Evolutionary conservation across 35 echinoderm and acorn worm species (phyloP), one percentile per base, ranked within the genome.

Genomic region (Anneissia japonica): DNA sequence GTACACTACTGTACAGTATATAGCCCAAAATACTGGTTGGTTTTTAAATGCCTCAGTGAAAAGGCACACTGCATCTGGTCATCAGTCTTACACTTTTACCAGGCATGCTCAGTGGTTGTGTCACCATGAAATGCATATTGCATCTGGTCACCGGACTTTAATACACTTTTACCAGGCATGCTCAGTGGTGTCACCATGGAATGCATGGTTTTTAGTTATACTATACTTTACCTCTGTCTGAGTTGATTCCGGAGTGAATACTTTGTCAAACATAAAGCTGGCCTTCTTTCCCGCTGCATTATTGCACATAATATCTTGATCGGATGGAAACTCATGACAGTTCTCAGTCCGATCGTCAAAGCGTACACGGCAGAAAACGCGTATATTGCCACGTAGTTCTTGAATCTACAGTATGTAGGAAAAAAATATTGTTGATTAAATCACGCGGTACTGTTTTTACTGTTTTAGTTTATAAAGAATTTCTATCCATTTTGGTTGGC

Each of bases 321-420:
- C 94, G 12, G 87, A 89, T 0, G 94, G 94, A 38, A 97, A 97
- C 32, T 84, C 29, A 33, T 90, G 84, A 46, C 73, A 89, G 56
- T 91, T 93, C 7, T 90, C 84, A 0, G 77, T 77, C 3, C 94
- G 84, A 23, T 84, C 86, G 74, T 97, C 94, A 36, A 85, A 92
- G 31, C 94, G 91, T 32, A 89, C 87, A 31, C 94, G 79, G 40
- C 90, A 92, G 81, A 97, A 97, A 16, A 97, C 90, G 13, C 94
- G 88, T 37, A 97, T 97, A 76, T 97, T 97, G 12, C 94, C 94
- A 72, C 94, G 84, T 34, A 97, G 46, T 80, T 97, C 94, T 88
- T 97, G 94, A 6, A 97, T 79, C 94, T 97, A n/a, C n/a, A n/a
- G n/a, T n/a, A n/a, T n/a, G n/a, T n/a, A n/a, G n/a, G n/a, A n/a